phyloP scores from a whole-genome alignment of 2,113 vertebrate species.

The Galeopterus variegatus region DNA sequence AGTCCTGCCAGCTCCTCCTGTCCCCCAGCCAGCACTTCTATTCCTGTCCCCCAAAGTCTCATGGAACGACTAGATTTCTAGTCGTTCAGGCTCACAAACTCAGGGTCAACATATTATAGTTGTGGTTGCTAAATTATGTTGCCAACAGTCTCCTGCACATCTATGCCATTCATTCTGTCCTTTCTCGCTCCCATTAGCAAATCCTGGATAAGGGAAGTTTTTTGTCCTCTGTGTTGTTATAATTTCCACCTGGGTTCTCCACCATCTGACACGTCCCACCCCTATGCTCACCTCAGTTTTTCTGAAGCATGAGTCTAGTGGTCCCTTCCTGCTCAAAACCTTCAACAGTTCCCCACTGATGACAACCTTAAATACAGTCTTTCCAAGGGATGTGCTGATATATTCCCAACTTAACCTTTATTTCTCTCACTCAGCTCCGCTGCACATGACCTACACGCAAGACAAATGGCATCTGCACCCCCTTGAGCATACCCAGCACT shows the following conservation, averaged over 20 bases:
- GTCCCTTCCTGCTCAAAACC: background rate
- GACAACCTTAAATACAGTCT: background rate
- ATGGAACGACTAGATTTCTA: background rate
- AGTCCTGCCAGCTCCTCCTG: background rate
- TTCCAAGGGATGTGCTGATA: background rate
- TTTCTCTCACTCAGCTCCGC: background rate
- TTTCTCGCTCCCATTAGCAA: background rate
- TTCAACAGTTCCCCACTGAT: background rate
- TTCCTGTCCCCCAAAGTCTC: background rate
- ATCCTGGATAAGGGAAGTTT: background rate
- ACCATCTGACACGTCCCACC: background rate
- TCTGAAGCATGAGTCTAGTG: background rate
- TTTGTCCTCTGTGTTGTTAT: background rate
- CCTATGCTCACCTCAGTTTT: background rate
- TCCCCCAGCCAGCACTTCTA: no score
- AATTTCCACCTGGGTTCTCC: background rate
- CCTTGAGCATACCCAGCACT: background rate
- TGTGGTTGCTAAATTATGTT: background rate
- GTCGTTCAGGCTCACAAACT: background rate
- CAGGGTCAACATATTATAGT: background rate
- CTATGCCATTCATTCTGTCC: background rate
- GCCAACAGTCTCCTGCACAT: background rate
- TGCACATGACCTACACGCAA: background rate
- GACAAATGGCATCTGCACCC: background rate
- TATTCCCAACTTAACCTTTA: background rate